Base-by-base conservation (phyloP, 2,888 invertebrate species). In the Resseliella maxima region DNA sequence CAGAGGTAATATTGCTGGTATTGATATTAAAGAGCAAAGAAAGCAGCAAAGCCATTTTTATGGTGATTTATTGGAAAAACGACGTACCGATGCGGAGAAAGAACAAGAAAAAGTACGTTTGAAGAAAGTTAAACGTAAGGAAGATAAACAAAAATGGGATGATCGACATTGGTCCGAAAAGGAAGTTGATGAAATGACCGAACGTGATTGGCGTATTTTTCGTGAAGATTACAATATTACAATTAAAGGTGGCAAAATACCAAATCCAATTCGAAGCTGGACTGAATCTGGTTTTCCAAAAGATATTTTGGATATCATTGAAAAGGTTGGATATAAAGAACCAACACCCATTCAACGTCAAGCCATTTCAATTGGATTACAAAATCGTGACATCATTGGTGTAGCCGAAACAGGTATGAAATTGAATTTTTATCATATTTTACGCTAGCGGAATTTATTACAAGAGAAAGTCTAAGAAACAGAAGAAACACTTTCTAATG, bases 151-250 rank as follows among this genome's bases (percentile, higher is more conserved):
- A 90, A 96, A 97, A 89, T 99, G 98, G 97, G 99, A 99, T 91
- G 99, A 99, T 90, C 94, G 99, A 6, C 99, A 99, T 91, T 99
- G 99, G 99, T 96, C 97, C 3, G 98, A 99, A 89, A 99, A 99
- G 90, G 95, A 95, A 15, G 92, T 95, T 0, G 94, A 95, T 86
- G 98, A 99, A 91, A 99, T 99, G 99, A 97, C 97, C 0, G 99
- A 99, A 90, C 93, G 99, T 89, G 99, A 99, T 92, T 99, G 99
- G 99, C 94, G 99, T 91, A 99, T 99, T 89, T 99, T 99, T 91
- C 94, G 99, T 88, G 99, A 99, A 91, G 99, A 99, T 92, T 99
- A 98, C 91, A 99, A 98, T 90, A 99, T 99, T 86, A 96, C 98
- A 2, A 97, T 99, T 87, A 99, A 99, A 92, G 98, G 98, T 88